These are phyloP conservation scores for Mesocricetus auratus DNA, from an alignment of 2,113 vertebrate genomes.

Conservation along the genomic window DNA sequence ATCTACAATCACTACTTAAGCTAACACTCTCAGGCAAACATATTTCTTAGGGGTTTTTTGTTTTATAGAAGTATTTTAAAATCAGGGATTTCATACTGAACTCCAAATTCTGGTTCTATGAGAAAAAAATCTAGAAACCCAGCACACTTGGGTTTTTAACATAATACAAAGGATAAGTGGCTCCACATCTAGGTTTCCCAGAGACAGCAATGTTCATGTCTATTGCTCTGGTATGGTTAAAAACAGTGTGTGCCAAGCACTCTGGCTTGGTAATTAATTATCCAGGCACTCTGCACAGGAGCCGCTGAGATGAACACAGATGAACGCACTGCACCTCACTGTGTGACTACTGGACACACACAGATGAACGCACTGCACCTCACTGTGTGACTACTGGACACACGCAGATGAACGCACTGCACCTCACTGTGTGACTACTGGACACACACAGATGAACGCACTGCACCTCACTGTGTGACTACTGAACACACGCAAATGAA, in stretches of 20 bases:
- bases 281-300: neutral
- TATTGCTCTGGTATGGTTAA: neutral
- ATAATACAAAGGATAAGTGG: neutral
- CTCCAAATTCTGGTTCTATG: neutral
- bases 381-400: no score
- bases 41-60: neutral
- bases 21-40: neutral
- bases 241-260: neutral
- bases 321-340: neutral
- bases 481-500: neutral
- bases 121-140: constrained; percentile 47
- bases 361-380: neutral
- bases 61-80: constrained; percentile 32
- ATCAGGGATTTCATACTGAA: constrained; percentile 31
- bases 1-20: neutral
- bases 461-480: neutral
- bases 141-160: neutral
- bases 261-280: neutral
- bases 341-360: neutral
- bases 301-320: no score
- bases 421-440: neutral
- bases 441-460: neutral
- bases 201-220: neutral
- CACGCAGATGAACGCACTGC: neutral
- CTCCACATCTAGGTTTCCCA: neutral